These are phyloP conservation scores for Parazoanthus swiftii DNA, from an alignment of 92 coral and sea anemone genomes.

Conservation along the genomic window DNA sequence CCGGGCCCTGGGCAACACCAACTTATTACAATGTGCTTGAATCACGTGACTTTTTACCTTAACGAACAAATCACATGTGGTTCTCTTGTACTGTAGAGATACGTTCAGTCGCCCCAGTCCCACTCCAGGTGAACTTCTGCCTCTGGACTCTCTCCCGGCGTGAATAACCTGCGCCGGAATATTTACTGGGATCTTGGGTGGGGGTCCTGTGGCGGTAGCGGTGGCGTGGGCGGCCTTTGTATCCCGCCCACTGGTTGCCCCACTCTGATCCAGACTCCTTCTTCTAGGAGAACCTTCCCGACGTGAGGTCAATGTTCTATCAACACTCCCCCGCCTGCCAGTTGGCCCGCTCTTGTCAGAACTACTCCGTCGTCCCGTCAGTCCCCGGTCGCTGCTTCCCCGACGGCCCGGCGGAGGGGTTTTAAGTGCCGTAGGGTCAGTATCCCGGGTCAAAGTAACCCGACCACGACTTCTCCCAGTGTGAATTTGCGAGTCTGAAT, in stretches of 20 bases:
- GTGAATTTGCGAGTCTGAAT: conserved; percentile 84
- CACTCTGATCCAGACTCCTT: conserved; percentile 48
- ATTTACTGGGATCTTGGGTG: conserved; percentile 83
- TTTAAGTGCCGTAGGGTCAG: conserved; percentile 12
- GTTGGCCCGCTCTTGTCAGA: conserved; percentile 22
- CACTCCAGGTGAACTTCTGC: conserved; percentile 42
- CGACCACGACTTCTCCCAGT: conserved; percentile 76
- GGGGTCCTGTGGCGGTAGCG: conserved; percentile 46
- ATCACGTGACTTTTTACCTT: conserved; percentile 60
- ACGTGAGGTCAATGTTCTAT: conserved; percentile 50
- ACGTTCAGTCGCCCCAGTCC: conserved; percentile 77
- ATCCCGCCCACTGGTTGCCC: conserved; percentile 40
- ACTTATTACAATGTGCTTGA: not conserved
- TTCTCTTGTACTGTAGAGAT: conserved; percentile 88
- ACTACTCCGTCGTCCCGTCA: conserved; percentile 35
- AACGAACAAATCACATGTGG: conserved; percentile 91
- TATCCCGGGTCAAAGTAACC: conserved; percentile 42
- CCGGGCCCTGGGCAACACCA: not conserved
- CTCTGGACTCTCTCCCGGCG: conserved; percentile 63
- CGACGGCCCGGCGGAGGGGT: conserved; percentile 50
- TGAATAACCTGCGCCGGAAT: conserved; percentile 90
- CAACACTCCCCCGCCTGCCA: conserved; percentile 66
- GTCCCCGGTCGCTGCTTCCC: conserved; percentile 44
- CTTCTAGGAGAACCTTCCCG: conserved; percentile 62
- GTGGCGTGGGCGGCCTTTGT: conserved; percentile 36